Conservation (phyloP, 2,888 invertebrate species). For the Ariolimax columbianus region DNA sequence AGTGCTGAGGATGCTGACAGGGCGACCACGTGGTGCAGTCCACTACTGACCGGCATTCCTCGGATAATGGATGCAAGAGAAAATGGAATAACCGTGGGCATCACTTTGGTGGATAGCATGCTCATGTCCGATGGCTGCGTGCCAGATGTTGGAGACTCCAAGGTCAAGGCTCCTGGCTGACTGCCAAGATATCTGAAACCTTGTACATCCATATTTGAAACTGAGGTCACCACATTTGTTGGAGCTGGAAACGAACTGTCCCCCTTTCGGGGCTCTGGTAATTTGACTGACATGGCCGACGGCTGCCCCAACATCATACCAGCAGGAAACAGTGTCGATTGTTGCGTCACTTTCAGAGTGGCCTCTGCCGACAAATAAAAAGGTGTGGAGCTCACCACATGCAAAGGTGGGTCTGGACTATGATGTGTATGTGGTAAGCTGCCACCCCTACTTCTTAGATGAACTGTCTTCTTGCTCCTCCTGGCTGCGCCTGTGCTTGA, state of each 20-base stretch:
- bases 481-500: background rate
- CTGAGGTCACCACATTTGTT: background rate
- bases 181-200: background rate
- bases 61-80: slow-evolving; percentile 30
- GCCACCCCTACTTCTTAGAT: background rate
- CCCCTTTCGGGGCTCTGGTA: slow-evolving; percentile 3
- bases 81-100: slow-evolving; percentile 34
- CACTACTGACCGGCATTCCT: background rate
- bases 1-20: background rate
- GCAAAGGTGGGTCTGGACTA: background rate
- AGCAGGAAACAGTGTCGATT: background rate
- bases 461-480: background rate
- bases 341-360: background rate
- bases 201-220: background rate
- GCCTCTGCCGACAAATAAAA: background rate
- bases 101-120: background rate
- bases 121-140: background rate
- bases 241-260: background rate
- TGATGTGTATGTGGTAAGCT: background rate
- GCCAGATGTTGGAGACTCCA: slow-evolving; percentile 8
- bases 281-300: background rate
- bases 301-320: background rate
- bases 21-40: slow-evolving; percentile 7
- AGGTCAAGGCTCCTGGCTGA: slow-evolving; percentile 1
- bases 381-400: background rate